Conservation (phyloP, 92 coral and sea anemone species). For the Chrysogorgia sp. region DNA sequence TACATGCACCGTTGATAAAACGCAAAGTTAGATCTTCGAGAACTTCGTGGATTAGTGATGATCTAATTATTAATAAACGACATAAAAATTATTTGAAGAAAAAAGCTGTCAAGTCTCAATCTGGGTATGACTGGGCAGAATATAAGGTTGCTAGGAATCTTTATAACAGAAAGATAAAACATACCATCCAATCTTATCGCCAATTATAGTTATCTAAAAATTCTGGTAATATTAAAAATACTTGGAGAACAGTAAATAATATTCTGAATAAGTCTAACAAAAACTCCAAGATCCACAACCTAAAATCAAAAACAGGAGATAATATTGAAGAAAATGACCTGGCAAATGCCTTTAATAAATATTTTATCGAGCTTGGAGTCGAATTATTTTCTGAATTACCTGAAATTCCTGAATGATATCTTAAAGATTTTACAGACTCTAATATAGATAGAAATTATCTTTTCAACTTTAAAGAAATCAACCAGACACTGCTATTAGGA, state of each 20-base stretch:
- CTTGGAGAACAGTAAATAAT: not conserved
- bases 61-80: not conserved
- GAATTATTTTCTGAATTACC: not conserved
- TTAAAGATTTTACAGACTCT: not conserved
- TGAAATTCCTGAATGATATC: too few relatives aligned
- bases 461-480: not conserved
- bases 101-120: not conserved
- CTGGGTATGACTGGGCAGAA: not conserved
- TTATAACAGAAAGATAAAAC: constrained; percentile 5
- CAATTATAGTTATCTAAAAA: too few relatives aligned
- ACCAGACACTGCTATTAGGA: not conserved
- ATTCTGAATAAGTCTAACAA: constrained; percentile 6
- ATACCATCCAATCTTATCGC: too few relatives aligned
- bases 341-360: constrained; percentile 14
- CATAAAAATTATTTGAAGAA: constrained; percentile 19
- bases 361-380: constrained; percentile 1
- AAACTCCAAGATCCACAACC: not conserved
- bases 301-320: too few relatives aligned
- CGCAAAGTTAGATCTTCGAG: not conserved
- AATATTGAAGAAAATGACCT: too few relatives aligned
- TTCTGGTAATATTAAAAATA: not conserved
- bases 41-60: not conserved
- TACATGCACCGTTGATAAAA: not conserved
- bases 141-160: constrained; percentile 6
- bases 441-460: not conserved